Percentiles rank a stretch among this genome's conserved stretches.
These are phyloP conservation scores for Drosophila serrata DNA, from an alignment of 1,140 invertebrate genomes.

Conservation along the genomic window DNA sequence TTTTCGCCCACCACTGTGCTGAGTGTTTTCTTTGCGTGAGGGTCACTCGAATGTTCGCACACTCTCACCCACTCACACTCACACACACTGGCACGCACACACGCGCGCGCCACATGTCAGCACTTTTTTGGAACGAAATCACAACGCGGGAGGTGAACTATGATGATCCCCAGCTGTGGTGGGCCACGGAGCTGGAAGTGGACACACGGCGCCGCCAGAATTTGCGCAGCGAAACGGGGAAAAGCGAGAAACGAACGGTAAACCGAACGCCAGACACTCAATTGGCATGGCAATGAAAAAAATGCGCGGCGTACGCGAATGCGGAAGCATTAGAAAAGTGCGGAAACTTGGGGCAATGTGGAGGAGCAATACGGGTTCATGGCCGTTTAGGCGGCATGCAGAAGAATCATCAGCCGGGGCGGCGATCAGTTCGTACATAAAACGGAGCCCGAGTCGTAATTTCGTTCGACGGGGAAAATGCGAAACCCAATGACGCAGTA, in stretches of 20 bases:
- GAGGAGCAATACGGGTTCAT: constrained; percentile 1
- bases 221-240: constrained; percentile 38
- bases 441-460: constrained; percentile 23
- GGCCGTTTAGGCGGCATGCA: constrained; percentile 12
- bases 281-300: constrained; percentile 48
- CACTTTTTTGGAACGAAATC: constrained; percentile 21
- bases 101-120: constrained; percentile 4
- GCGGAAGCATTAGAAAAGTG: constrained; percentile 45
- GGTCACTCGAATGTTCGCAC: constrained; percentile 34
- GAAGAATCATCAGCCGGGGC: constrained; percentile 5
- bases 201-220: constrained; percentile 26
- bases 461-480: constrained; percentile 16
- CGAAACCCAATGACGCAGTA: constrained; percentile 28
- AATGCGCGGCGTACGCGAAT: constrained; percentile 14
- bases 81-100: constrained; percentile 3
- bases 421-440: constrained; percentile 7
- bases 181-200: constrained; percentile 6
- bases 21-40: constrained; percentile 28
- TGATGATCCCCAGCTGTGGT: constrained; percentile 14
- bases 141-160: constrained; percentile 17
- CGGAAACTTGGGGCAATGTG: constrained; percentile 14
- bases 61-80: not conserved
- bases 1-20: constrained; percentile 2
- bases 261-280: constrained; percentile 19
- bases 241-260: constrained; percentile 1